Evolutionary conservation across 2,113 vertebrate species (phyloP).

Genomic region (Nicator chloris): DNA sequence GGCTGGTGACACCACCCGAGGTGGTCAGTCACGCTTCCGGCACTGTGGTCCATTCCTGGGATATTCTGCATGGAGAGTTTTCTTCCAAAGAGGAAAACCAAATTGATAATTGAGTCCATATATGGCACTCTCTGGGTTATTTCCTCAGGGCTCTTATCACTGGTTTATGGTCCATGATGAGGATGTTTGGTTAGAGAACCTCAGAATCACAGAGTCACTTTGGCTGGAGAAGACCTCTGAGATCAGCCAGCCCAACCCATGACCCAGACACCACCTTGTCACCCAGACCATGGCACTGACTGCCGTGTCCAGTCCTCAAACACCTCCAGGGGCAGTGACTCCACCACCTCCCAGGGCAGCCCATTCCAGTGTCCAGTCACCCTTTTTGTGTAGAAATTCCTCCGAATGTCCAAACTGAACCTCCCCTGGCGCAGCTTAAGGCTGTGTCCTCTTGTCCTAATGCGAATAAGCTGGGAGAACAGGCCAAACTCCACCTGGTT

Average conservation of each 20-base stretch:
- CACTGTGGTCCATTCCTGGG: not conserved
- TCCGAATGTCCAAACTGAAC: not conserved
- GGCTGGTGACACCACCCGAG: accelerated
- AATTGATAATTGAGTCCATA: not conserved
- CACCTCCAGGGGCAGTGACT: not conserved
- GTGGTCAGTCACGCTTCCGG: not conserved
- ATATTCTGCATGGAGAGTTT: not conserved
- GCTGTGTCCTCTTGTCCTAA: not conserved
- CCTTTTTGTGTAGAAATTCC: not conserved
- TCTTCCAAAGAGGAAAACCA: not conserved
- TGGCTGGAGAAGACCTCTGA: not conserved
- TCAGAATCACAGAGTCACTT: not conserved
- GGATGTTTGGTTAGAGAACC: not conserved
- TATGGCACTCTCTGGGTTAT: not conserved
- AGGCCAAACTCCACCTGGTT: not conserved
- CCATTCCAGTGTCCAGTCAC: not conserved
- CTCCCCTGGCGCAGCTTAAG: not conserved
- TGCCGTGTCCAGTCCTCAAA: not conserved
- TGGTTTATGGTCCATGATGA: accelerated
- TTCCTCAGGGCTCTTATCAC: not conserved
- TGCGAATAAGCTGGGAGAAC: not conserved
- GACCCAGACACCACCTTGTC: not conserved
- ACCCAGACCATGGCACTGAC: not conserved
- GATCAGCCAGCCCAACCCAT: accelerated
- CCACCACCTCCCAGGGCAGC: not conserved